These are phyloP conservation scores for Lycaena phlaeas DNA, from an alignment of 2,888 invertebrate species.

Conservation along the genomic window DNA sequence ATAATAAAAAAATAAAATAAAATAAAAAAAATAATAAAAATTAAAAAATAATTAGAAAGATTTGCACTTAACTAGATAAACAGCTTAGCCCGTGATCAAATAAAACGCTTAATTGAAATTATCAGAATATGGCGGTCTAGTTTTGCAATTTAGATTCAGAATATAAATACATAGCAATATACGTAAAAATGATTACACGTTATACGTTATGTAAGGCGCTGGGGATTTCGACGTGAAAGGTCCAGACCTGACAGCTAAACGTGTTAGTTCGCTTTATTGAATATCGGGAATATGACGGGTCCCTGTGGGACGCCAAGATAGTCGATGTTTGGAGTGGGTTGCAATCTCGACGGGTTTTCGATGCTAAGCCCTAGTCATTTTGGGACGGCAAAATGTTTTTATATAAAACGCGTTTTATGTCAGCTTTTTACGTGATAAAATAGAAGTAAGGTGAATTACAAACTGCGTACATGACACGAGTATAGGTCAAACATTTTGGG, in stretches of 20 bases:
- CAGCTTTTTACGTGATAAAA: too few species aligned
- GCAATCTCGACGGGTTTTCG: conserved; percentile 47
- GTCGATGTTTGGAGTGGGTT: conserved; percentile 36
- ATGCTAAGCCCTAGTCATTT: conserved; percentile 36
- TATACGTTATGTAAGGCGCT: conserved; percentile 34
- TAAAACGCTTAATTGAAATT: neutral
- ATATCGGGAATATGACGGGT: conserved; percentile 53
- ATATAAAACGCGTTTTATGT: too few species aligned
- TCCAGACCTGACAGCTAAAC: conserved; percentile 44
- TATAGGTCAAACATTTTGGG: too few species aligned
- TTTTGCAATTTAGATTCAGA: neutral
- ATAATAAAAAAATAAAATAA: neutral
- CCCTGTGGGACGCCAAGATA: conserved; percentile 42
- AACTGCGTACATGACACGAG: too few species aligned
- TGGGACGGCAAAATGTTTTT: conserved; percentile 10
- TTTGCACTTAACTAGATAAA: too few species aligned
- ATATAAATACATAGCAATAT: neutral
- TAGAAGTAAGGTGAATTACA: too few species aligned
- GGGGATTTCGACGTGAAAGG: conserved; percentile 44
- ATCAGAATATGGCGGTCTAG: neutral
- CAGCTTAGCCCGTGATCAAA: too few species aligned
- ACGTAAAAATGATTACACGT: neutral
- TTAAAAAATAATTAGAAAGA: too few species aligned
- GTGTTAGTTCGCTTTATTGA: conserved; percentile 61
- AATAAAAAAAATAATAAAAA: too few species aligned